A percentile compares a stretch with the other conserved stretches of the same genome.
These are phyloP conservation scores for Drosophila neotestacea DNA, from an alignment of 2,888 invertebrate genomes.

Conservation along the genomic window DNA sequence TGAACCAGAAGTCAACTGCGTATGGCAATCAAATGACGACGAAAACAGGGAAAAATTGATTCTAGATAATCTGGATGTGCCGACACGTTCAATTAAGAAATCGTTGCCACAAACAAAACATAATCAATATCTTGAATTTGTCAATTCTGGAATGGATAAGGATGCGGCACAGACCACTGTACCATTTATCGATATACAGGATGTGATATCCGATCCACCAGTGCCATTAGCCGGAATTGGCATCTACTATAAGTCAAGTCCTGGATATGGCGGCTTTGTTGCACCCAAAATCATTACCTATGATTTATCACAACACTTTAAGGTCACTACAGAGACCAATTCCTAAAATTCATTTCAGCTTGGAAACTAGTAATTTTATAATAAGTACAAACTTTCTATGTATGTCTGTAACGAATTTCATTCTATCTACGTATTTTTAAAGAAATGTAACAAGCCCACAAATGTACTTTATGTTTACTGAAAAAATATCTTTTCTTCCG, in stretches of 20 bases:
- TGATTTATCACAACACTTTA: constrained; percentile 89
- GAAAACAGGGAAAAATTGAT: constrained; percentile 87
- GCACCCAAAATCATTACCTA: constrained; percentile 91
- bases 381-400: constrained; percentile 57
- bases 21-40: constrained; percentile 92
- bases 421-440: constrained; percentile 10
- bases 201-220: constrained; percentile 88
- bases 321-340: constrained; percentile 79
- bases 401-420: constrained; percentile 39
- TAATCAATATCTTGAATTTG: constrained; percentile 90
- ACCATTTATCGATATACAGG: constrained; percentile 92
- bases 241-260: constrained; percentile 90
- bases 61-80: constrained; percentile 88
- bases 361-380: too few species aligned
- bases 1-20: constrained; percentile 87
- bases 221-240: constrained; percentile 91
- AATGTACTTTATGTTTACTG: too few species aligned
- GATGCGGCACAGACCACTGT: constrained; percentile 94
- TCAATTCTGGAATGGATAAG: constrained; percentile 89
- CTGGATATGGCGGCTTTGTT: constrained; percentile 91
- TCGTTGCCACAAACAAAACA: constrained; percentile 87
- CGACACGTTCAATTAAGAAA: constrained; percentile 86
- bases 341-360: too few species aligned
- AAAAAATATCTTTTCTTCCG: too few species aligned
- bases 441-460: neutral